Evolutionary conservation across 1,140 invertebrate species (phyloP), one percentile per base, ranked within the genome.

Genomic region (Trichoplusia ni): DNA sequence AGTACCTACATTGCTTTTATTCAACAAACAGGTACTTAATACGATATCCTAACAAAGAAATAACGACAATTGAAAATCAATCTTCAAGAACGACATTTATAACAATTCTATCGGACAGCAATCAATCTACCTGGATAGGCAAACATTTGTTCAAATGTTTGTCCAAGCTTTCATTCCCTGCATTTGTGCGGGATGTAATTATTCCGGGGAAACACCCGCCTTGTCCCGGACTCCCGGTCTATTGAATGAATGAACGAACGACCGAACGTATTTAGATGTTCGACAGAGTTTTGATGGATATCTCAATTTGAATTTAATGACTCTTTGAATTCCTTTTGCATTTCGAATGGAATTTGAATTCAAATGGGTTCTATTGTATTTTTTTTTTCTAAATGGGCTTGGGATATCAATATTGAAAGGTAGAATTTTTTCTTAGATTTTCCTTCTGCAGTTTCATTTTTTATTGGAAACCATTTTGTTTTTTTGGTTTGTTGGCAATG

Each of bases 171-270:
- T 25, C 31, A 53, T 14, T 33, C 33, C 33, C 51, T 47, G 29
- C 40, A 23, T 37, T n/a, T 47, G 37, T 25, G 5, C n/a, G 59
- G 46, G 27, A 49, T 49, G 59, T 61, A 49, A 61, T 61, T 61
- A 61, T 38, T 11, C 38, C 40, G 13, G 16, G 14, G 37, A 31
- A 21, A 38, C n/a, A 16, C 27, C 2, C 14, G 18, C 29, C 19
- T 33, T 37, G 58, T 47, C 46, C 56, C n/a, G 31, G 31, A 61
- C 35, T 47, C 31, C 37, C 59, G 51, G 51, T 61, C 18, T n/a
- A n/a, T n/a, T 19, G 29, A 44, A 49, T 49, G 37, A 38, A 58
- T 40, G 53, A 25, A 21, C 21, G 38, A 40, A 4, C 11, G 25
- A 35, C 16, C 9, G 46, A 49, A 27, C 16, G 14, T 14, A 13